Conservation (phyloP, 2,888 invertebrate species). For the Cylindroiulus punctatus region DNA sequence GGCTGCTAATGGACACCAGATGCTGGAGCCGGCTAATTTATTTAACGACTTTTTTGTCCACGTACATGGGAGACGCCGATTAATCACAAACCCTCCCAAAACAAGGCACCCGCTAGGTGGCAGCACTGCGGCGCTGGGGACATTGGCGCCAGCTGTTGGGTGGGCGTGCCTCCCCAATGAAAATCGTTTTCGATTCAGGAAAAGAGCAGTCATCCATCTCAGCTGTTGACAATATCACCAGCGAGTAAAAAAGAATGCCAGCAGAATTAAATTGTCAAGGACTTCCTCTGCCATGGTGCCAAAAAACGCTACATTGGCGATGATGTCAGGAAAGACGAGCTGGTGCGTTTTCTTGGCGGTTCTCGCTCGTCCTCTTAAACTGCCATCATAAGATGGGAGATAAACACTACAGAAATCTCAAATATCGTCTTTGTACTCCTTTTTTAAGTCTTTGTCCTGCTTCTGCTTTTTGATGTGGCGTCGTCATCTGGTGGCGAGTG, state of each 20-base stretch:
- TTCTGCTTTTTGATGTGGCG: too few relatives aligned
- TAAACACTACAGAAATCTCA: not conserved
- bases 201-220: slow-evolving; percentile 2
- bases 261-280: slow-evolving; percentile 22
- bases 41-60: not conserved
- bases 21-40: not conserved
- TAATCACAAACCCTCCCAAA: not conserved
- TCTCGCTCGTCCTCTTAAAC: not conserved
- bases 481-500: slow-evolving; percentile 1
- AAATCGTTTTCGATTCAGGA: not conserved
- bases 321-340: not conserved
- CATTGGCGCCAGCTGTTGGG: not conserved
- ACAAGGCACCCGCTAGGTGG: not conserved
- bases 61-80: not conserved
- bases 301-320: slow-evolving; percentile 13
- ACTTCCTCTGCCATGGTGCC: slow-evolving; percentile 10
- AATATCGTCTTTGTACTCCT: not conserved
- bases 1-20: not conserved
- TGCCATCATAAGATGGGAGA: not conserved
- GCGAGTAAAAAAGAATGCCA: not conserved
- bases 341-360: not conserved
- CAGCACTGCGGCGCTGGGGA: not conserved
- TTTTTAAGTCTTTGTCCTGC: not conserved
- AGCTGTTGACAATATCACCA: slow-evolving; percentile 30
- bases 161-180: not conserved